Conservation (phyloP, 2,113 vertebrate genomes). For the Anoplopoma fimbria region DNA sequence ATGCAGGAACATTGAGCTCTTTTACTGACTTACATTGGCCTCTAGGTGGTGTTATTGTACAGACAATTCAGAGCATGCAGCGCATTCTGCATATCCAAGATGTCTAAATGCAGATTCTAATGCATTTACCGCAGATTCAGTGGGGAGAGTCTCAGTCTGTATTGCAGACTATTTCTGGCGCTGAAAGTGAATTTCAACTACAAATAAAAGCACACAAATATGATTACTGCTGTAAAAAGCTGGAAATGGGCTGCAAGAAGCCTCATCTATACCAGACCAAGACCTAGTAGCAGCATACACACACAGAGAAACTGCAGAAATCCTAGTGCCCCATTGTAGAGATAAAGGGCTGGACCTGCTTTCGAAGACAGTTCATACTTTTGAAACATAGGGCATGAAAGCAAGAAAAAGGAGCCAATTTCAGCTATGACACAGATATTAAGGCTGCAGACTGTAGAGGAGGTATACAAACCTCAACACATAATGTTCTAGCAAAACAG, state of each 20-base stretch:
- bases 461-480: neutral
- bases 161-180: neutral
- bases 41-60: constrained; percentile 70
- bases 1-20: neutral
- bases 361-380: neutral
- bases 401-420: neutral
- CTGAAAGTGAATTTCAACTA: neutral
- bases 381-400: constrained; percentile 17
- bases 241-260: neutral
- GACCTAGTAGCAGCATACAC: constrained; percentile 27
- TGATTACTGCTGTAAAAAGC: constrained; percentile 14
- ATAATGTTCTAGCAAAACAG: neutral
- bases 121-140: neutral
- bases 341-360: constrained; percentile 4
- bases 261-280: constrained; percentile 17
- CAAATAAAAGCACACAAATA: neutral
- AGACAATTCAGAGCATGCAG: constrained; percentile 22
- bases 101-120: neutral
- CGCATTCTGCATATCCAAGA: constrained; percentile 7
- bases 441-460: neutral
- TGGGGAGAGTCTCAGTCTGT: neutral
- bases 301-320: constrained; percentile 12
- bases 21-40: constrained; percentile 44
- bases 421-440: neutral
- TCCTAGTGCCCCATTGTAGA: constrained; percentile 25